Conservation (phyloP, 2,113 vertebrate genomes). For the Andinoacara biseriatus region DNA sequence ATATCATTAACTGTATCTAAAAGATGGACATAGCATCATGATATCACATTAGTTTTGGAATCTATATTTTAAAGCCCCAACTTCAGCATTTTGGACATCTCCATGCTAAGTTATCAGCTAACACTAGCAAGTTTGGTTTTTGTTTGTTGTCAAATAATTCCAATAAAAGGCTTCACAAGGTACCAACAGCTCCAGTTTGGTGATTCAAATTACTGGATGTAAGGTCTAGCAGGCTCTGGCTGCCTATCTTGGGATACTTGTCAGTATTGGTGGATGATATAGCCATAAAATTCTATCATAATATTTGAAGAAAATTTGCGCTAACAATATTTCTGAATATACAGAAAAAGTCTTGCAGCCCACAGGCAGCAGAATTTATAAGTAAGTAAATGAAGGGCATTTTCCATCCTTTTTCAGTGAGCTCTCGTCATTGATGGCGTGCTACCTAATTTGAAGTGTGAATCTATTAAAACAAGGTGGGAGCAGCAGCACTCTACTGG, state of each 20-base stretch:
- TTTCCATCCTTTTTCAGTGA: neutral
- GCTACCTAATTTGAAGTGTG: neutral
- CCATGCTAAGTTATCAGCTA: neutral
- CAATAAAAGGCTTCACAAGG: neutral
- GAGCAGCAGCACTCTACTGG: too few relatives aligned
- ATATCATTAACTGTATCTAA: neutral
- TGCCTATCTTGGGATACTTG: neutral
- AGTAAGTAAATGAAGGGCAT: too few relatives aligned
- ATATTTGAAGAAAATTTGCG: too few relatives aligned
- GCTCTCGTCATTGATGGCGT: neutral
- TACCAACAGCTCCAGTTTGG: neutral
- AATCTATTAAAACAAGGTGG: neutral
- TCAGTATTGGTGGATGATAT: too few relatives aligned
- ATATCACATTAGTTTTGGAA: neutral
- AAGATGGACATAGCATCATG: neutral
- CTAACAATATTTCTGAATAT: too few relatives aligned
- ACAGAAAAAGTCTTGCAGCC: too few relatives aligned
- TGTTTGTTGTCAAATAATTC: neutral
- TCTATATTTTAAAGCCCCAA: neutral
- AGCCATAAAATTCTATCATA: too few relatives aligned
- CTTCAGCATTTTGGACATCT: neutral
- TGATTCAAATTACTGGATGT: neutral
- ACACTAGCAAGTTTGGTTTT: neutral
- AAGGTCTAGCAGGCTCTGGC: neutral
- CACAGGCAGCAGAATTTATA: too few relatives aligned